Evolutionary conservation across 1,140 invertebrate species (phyloP).

Genomic region (Sminthurinus signatus): DNA sequence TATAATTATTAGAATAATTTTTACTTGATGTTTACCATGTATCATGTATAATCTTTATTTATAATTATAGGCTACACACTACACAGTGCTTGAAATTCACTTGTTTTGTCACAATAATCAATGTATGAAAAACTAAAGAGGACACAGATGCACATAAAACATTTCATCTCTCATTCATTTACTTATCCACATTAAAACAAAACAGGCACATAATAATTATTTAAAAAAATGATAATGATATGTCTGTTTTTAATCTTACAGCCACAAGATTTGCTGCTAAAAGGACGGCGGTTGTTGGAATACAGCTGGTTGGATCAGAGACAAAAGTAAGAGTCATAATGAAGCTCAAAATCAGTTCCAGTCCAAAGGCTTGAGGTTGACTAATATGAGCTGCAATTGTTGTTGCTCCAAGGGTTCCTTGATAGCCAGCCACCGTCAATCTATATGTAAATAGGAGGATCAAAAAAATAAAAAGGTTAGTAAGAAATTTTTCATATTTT

Average conservation of each 20-base stretch:
- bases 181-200: no score
- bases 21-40: no score
- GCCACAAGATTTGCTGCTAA: slow-evolving; percentile 38
- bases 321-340: slow-evolving; percentile 50
- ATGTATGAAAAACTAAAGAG: no score
- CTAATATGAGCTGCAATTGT: slow-evolving; percentile 40
- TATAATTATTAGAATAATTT: no score
- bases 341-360: slow-evolving; percentile 51
- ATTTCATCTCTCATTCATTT: no score
- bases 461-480: slow-evolving; percentile 31
- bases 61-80: no score
- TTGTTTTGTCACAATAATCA: no score
- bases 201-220: no score
- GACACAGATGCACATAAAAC: no score
- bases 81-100: no score
- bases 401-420: slow-evolving; percentile 43
- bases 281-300: slow-evolving; percentile 30
- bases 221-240: no score
- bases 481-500: slow-evolving; percentile 1
- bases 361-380: slow-evolving; percentile 47
- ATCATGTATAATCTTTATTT: background rate
- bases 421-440: slow-evolving; percentile 43
- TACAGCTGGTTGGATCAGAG: slow-evolving; percentile 46
- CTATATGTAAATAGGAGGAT: no score
- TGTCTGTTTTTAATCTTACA: slow-evolving; percentile 25